These are phyloP conservation scores for Gonatopus flavifemur DNA, from an alignment of 1,140 invertebrate genomes.

Conservation along the genomic window DNA sequence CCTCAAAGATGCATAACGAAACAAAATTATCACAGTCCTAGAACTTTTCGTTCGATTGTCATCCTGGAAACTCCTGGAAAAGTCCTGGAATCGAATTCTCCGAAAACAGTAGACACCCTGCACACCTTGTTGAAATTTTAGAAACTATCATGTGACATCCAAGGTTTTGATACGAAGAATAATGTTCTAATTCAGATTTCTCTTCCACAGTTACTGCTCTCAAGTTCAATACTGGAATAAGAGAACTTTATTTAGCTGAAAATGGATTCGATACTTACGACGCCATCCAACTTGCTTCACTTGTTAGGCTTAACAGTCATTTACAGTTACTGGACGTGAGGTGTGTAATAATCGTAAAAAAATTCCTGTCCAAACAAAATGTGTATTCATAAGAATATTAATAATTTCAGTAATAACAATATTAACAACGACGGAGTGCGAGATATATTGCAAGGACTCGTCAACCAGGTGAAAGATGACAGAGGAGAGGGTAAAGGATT, in stretches of 20 bases:
- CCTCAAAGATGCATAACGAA: too few species aligned
- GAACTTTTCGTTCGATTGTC: too few species aligned
- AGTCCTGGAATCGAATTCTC: too few species aligned
- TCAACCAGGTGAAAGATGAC: slow-evolving; percentile 63
- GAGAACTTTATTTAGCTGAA: slow-evolving; percentile 81
- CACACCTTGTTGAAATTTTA: too few species aligned
- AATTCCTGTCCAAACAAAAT: too few species aligned
- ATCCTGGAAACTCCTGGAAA: too few species aligned
- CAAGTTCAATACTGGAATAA: slow-evolving; percentile 76
- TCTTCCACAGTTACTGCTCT: slow-evolving; percentile 71
- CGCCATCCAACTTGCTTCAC: slow-evolving; percentile 74
- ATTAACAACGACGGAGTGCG: slow-evolving; percentile 73
- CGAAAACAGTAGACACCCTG: too few species aligned
- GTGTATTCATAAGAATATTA: neutral
- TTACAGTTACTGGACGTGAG: slow-evolving; percentile 78
- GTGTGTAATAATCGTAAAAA: slow-evolving; percentile 39
- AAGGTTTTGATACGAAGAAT: too few species aligned
- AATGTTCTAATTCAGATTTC: slow-evolving; percentile 1
- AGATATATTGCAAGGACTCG: slow-evolving; percentile 73
- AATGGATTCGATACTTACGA: slow-evolving; percentile 76
- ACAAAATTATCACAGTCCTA: too few species aligned
- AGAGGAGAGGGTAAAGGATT: slow-evolving; percentile 64
- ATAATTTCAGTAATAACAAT: slow-evolving; percentile 67
- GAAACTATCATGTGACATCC: too few species aligned
- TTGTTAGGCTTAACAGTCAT: slow-evolving; percentile 69